Conservation (phyloP, 2,888 invertebrate species). For the Apamea monoglypha region DNA sequence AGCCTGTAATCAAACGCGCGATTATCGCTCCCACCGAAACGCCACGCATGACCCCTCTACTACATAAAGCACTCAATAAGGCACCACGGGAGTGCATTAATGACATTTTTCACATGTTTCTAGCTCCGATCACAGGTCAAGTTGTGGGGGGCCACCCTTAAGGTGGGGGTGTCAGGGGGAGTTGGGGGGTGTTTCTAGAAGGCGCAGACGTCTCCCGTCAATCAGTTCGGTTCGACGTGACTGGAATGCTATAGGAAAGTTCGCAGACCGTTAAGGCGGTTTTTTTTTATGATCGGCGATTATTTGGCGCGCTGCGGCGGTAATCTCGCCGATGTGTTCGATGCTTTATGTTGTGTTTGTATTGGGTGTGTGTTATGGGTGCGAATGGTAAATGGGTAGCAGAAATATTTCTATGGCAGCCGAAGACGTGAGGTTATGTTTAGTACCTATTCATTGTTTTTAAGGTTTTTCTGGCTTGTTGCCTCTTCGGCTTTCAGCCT, state of each 20-base stretch:
- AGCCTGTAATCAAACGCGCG: conserved; percentile 8
- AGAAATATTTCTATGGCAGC: conserved; percentile 8
- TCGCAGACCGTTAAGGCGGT: conserved; percentile 78
- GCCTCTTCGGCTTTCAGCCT: background rate
- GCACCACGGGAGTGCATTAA: conserved; percentile 85
- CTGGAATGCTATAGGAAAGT: conserved; percentile 81
- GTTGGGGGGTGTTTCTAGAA: conserved; percentile 67
- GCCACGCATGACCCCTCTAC: conserved; percentile 47
- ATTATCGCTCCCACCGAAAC: conserved; percentile 38
- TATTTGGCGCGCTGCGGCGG: conserved; percentile 73
- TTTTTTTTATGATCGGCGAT: conserved; percentile 81
- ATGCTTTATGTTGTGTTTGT: conserved; percentile 65
- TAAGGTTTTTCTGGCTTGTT: background rate
- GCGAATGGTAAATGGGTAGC: conserved; percentile 18
- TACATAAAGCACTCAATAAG: conserved; percentile 64
- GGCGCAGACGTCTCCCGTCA: conserved; percentile 90
- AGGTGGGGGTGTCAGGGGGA: conserved; percentile 57
- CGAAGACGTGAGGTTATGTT: background rate
- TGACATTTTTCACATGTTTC: conserved; percentile 90
- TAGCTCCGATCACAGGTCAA: conserved; percentile 85
- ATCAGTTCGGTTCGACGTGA: conserved; percentile 89
- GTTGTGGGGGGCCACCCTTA: conserved; percentile 66
- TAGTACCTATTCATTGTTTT: background rate
- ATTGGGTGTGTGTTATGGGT: conserved; percentile 52
- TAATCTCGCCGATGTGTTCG: conserved; percentile 71